Percentiles rank a stretch among this genome's conserved stretches.
These are phyloP conservation scores for Phaethornis superciliosus DNA, from an alignment of 2,113 vertebrate genomes.

Conservation along the genomic window DNA sequence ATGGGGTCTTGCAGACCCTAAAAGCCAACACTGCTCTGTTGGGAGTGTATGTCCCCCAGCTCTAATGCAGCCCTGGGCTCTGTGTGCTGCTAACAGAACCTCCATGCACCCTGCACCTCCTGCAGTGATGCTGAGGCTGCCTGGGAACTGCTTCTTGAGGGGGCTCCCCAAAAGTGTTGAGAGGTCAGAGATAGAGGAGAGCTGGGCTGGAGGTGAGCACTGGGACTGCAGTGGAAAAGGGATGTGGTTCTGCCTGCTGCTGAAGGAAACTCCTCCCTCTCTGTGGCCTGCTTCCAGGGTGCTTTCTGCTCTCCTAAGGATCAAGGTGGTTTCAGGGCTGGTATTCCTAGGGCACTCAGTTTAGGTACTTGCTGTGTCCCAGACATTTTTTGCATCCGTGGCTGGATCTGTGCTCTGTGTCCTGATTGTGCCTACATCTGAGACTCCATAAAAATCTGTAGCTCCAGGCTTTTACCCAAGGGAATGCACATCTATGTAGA, in stretches of 20 bases:
- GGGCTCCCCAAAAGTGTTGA: neutral
- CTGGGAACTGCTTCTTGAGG: accelerated
- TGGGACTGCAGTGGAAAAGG: no score
- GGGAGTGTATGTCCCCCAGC: neutral
- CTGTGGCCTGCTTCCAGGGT: accelerated
- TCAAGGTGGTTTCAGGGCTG: neutral
- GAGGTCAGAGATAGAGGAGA: neutral
- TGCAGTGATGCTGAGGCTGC: neutral
- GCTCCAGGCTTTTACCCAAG: neutral
- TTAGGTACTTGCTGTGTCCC: neutral
- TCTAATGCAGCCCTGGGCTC: neutral
- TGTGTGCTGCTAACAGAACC: neutral
- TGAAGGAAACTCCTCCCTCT: neutral
- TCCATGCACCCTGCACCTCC: neutral
- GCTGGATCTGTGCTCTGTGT: neutral
- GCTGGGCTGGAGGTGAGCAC: neutral
- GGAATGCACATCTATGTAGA: neutral
- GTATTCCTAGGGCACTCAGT: accelerated
- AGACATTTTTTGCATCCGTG: neutral
- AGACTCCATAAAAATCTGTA: neutral
- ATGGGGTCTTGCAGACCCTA: neutral
- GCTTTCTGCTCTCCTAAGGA: neutral
- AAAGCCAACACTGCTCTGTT: neutral
- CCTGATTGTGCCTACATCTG: neutral
- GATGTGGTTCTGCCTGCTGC: neutral